Evolutionary conservation across 2,797 vertebrate genomes (phyloP), one percentile per base, ranked within the genome.

Genomic region (Smutsia temminckii): DNA sequence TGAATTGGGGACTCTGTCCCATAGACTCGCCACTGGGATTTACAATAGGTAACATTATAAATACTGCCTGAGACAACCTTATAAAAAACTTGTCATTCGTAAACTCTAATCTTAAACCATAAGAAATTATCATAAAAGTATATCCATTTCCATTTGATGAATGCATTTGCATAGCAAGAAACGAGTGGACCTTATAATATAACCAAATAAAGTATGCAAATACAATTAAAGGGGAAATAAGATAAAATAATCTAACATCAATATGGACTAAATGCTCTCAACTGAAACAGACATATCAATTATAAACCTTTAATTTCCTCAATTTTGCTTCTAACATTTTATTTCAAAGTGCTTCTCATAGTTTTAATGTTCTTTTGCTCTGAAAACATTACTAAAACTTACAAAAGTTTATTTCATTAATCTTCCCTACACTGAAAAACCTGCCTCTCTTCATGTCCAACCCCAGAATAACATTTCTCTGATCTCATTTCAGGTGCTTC

Each of bases 361-460:
- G 87, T 95, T 94, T 77, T 42, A 85, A 86, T 51, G 16, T 87
- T 90, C 94, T 88, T 83, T 79, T 69, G 89, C 93, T 74, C n/a
- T 18, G 57, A 92, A 96, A 97, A 27, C 72, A 87, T 37, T 9
- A 8, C 85, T 92, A 84, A 88, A 97, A 98, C 96, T 97, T 94
- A 81, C 59, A 93, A 12, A 92, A 92, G 95, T 63, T 94, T 74
- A 80, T 94, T 63, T 6, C 72, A 89, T 90, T 42, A 55, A 83
- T 90, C 21, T 93, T 10, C 21, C 51, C 64, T 79, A 34, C 68
- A 46, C 89, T 66, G 63, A 91, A 75, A 93, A 92, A 42, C 12
- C 95, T 93, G 69, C 16, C 18, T 86, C 34, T 23, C 87, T 27
- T 74, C 37, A 53, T 12, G 0, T 27, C 9, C 32, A 92, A 46